Evolutionary conservation across 2,113 vertebrate species (phyloP), one percentile per base, ranked within the genome.

Genomic region (Ia io): DNA sequence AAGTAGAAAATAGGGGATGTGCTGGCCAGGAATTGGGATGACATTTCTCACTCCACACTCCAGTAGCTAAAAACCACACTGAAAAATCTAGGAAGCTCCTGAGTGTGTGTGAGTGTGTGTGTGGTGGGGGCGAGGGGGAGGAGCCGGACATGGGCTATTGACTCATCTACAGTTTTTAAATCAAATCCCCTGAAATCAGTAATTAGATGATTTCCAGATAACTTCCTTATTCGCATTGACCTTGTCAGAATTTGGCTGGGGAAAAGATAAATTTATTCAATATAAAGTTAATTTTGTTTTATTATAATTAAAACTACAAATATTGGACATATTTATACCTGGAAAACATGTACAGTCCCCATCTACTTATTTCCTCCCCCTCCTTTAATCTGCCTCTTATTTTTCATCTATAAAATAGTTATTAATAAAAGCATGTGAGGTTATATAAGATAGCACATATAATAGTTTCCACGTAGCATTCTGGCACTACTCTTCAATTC

Each of bases 291-390:
- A 53, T 51, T 93, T 53, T 91, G 4, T 89, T 78, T 61, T 70
- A 47, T 65, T 70, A 59, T n/a, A 80, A 84, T 76, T 70, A 95
- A 90, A 80, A 42, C 90, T 70, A 71, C 18, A 77, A 59, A 37
- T 42, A 9, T 49, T 69, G 32, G 44, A 8, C 17, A 42, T 59
- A 51, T 77, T 70, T 82, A 47, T 13, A 73, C 16, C 51, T 71
- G 44, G 53, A 8, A n/a, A 84, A 76, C n/a, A 16, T 79, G 32
- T 59, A 37, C 9, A 67, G 25, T 82, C 14, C 91, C 56, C 30
- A 73, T 40, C 42, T 92, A 70, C 11, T 9, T 78, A 56, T 22
- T 88, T 92, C 42, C 10, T 77, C 44, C 30, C 53, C 47, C 18
- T 63, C 2, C 8, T 73, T 71, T 65, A 37, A 25, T 76, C 40